Percentiles rank a stretch among this genome's conserved stretches.
These are phyloP conservation scores for Artibeus lituratus DNA, from an alignment of 2,797 vertebrate species.

Conservation along the genomic window DNA sequence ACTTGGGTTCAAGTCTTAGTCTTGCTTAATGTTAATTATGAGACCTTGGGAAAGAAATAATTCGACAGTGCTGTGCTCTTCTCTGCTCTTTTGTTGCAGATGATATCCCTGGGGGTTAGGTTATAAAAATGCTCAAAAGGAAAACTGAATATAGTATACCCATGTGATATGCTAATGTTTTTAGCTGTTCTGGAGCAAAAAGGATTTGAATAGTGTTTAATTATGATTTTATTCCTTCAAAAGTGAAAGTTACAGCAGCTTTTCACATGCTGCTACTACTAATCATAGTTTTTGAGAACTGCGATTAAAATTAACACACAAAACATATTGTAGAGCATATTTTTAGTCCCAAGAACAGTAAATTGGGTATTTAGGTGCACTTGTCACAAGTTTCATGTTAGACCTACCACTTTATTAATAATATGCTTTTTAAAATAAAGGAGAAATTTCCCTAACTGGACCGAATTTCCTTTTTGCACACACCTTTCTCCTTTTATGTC, in stretches of 20 bases:
- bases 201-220: background rate
- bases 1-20: background rate
- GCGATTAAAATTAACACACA: background rate
- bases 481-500: background rate
- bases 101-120: background rate
- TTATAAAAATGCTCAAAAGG: conserved; percentile 25
- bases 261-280: background rate
- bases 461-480: background rate
- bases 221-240: background rate
- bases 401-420: background rate
- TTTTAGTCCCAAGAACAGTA: conserved; percentile 5
- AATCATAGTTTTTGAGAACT: background rate
- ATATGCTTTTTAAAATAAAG: background rate
- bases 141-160: background rate
- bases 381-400: conserved; percentile 10
- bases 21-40: background rate
- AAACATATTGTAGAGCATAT: background rate
- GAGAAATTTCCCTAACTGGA: background rate
- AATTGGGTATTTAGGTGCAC: background rate
- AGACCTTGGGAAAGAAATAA: background rate
- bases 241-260: background rate
- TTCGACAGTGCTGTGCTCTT: background rate
- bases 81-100: background rate
- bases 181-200: background rate
- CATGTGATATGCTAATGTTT: background rate